These are phyloP conservation scores for Gastracanthus pulcherrimus DNA, from an alignment of 2,888 invertebrate species.

Conservation along the genomic window DNA sequence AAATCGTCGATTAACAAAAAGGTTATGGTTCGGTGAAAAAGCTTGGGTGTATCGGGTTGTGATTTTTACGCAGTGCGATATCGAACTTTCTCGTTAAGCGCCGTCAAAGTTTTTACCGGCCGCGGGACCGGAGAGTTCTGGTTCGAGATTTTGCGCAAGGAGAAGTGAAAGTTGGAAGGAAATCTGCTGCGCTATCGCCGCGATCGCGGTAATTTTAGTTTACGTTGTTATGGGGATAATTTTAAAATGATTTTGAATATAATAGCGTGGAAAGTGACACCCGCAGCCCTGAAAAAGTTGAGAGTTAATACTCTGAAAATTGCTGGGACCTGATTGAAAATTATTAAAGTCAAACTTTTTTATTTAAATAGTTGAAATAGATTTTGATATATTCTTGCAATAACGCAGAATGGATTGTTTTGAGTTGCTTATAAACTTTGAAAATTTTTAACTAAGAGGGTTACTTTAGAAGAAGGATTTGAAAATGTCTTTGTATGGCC, in stretches of 20 bases:
- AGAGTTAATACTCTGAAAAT: no score
- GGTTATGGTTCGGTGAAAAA: no score
- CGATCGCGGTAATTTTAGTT: slow-evolving; percentile 1
- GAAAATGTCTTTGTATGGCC: no score
- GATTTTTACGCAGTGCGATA: slow-evolving; percentile 18
- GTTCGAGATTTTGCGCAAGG: neutral
- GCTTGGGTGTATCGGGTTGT: neutral
- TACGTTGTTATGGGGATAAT: neutral
- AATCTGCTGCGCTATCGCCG: neutral
- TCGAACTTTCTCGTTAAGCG: slow-evolving; percentile 29
- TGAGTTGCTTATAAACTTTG: no score
- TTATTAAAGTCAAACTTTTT: neutral
- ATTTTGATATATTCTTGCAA: no score
- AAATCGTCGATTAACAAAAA: slow-evolving; percentile 35
- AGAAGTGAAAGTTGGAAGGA: slow-evolving; percentile 34
- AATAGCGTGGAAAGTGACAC: neutral
- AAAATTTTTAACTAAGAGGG: no score
- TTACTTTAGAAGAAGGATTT: no score
- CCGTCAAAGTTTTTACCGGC: neutral
- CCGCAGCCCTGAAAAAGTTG: no score
- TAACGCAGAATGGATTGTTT: no score
- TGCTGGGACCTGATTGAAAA: neutral
- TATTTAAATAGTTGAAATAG: no score
- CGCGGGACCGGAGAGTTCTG: neutral
- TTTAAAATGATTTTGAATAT: neutral